Base-by-base conservation (phyloP, 2,113 vertebrate genomes). In the Hypomesus transpacificus region DNA sequence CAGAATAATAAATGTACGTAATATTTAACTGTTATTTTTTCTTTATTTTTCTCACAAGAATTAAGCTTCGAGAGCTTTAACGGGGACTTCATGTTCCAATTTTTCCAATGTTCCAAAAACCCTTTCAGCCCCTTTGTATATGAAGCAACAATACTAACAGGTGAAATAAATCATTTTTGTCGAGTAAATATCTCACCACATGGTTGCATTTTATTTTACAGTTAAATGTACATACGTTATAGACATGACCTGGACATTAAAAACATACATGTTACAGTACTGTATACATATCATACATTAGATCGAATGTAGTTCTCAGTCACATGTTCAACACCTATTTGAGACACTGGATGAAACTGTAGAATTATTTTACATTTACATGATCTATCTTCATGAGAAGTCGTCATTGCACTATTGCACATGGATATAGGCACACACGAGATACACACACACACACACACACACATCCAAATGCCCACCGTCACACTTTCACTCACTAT, bases 181-280 rank as follows among this genome's bases (percentile, higher is more conserved):
- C n/a, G 51, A 54, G 7, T 64, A 66, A 82, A 64, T 57, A 80
- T 78, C 61, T 67, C 77, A 84, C 74, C 74, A 87, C 81, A 82
- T 60, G 80, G 58, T 75, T 46, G 39, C 39, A 13, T 13, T 90
- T 88, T 86, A 87, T 89, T 89, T 87, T 87, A 78, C 85, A 84
- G 83, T 87, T 73, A 85, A 72, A 77, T 82, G 63, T 85, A 84
- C 86, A 87, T 79, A 84, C 4, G 87, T 70, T 57, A 60, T 65
- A 31, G 75, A 89, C 83, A 80, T 88, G 69, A 82, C 70, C 75
- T 80, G 64, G 21, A 84, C 39, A 46, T 46, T 46, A 46, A 46
- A 46, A 46, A 46, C 39, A 46, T 46, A 46, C 39, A 46, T 46
- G 9, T 46, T 46, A 87, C 86, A 84, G 59, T 66, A 82, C 72